phyloP scores from a whole-genome alignment of 1,140 invertebrate genomes.

The Trichonephila clavata region DNA sequence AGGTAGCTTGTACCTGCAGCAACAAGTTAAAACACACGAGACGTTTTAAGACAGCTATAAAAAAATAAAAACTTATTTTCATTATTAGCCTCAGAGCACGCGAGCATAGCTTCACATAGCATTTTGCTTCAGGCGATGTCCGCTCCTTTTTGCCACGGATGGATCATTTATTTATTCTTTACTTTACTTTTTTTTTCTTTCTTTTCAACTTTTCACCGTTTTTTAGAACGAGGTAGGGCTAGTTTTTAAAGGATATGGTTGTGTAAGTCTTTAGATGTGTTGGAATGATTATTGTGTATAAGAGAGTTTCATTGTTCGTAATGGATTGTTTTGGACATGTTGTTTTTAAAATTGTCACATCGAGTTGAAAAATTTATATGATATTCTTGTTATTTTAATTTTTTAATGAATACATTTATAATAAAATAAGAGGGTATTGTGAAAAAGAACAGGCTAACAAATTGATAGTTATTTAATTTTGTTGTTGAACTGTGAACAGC shows the following conservation, averaged over 20 bases:
- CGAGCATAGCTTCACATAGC: conserved; percentile 51
- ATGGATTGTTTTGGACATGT: too few relatives aligned
- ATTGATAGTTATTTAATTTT: too few relatives aligned
- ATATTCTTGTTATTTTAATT: too few relatives aligned
- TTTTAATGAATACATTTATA: too few relatives aligned
- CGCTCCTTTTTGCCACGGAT: background rate
- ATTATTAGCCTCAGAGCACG: conserved; percentile 44
- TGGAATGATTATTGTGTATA: background rate
- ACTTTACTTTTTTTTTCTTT: background rate
- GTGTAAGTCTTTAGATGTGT: background rate
- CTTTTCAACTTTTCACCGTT: background rate
- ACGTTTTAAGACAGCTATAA: background rate
- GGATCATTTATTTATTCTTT: background rate
- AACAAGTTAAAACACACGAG: conserved; percentile 53
- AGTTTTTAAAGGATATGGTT: conserved; percentile 19
- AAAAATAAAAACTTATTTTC: conserved; percentile 23
- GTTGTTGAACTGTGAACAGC: too few relatives aligned
- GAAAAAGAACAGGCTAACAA: too few relatives aligned
- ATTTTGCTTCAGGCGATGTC: conserved; percentile 12
- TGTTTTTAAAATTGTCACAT: too few relatives aligned
- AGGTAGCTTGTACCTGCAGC: conserved; percentile 4
- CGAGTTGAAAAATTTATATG: too few relatives aligned
- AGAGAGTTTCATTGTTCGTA: too few relatives aligned
- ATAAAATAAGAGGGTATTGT: too few relatives aligned
- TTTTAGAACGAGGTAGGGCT: background rate